Evolutionary conservation across 1,140 invertebrate species (phyloP), one percentile per base, ranked within the genome.

Genomic region (Lasaia peninsularis): DNA sequence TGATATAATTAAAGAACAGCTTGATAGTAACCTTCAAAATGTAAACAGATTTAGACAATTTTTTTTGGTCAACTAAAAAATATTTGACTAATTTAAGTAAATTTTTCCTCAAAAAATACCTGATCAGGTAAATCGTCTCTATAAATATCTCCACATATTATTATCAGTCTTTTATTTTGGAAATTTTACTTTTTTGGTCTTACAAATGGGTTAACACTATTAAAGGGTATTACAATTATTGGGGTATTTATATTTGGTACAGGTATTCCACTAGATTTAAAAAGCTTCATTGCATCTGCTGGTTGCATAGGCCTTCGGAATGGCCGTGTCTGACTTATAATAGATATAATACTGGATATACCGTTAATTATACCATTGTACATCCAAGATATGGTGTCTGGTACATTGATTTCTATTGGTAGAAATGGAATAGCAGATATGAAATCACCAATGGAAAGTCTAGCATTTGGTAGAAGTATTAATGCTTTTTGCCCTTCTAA

Each of bases 351-450:
- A 18, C 73, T 60, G 0, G 73, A 54, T 18, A 86, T 84, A 5
- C 80, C 80, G 65, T 68, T 61, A 0, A 73, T 54, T 44, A 86
- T 83, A 8, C 81, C 80, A 56, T 80, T 78, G 35, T 77, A 86
- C 7, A 80, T 77, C 76, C 84, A 82, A 3, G 73, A 69, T 32
- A 89, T 77, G 0, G 84, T 75, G 54, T 89, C 85, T 40, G 89
- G 89, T 0, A 90, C 87, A 56, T 90, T 90, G 1, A 90, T 80
- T 71, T 90, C 83, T 37, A 90, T 79, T 7, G 89, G 89, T 8
- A 90, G 57, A 51, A 83, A 90, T 0, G 89, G 87, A 12, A 89
- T 85, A 1, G 74, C 60, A 0, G 73, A 75, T 31, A 90, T 87
- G 0, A 90, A 63, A 10, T 63, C 69, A 14, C 79, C 80, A 7